Percentiles rank a stretch among this genome's conserved stretches.
Conservation (phyloP, 2,888 invertebrate genomes). For the Latheticus oryzae region DNA sequence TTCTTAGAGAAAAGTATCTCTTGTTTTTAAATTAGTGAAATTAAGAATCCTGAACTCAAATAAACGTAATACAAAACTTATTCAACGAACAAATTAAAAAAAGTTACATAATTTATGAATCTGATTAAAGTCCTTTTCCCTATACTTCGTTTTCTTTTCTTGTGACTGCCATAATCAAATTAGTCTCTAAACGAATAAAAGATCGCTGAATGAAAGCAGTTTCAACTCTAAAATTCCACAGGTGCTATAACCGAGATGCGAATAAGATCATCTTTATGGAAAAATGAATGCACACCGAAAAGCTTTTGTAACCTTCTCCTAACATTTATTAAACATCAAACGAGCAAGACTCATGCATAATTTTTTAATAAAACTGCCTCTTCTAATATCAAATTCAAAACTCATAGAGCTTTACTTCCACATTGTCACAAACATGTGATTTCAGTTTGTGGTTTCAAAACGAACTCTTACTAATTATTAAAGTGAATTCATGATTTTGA, state of each 20-base stretch:
- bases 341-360: conserved; percentile 24
- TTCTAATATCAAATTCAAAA: conserved; percentile 18
- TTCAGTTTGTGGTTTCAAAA: too few relatives aligned
- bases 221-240: conserved; percentile 6
- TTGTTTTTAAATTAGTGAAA: too few relatives aligned
- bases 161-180: conserved; percentile 6
- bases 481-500: too few relatives aligned
- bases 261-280: conserved; percentile 21
- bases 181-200: conserved; percentile 1
- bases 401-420: neutral
- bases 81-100: too few relatives aligned
- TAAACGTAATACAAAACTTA: too few relatives aligned
- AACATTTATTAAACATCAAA: conserved; percentile 35
- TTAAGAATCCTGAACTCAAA: too few relatives aligned
- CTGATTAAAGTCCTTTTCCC: too few relatives aligned
- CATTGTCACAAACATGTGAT: too few relatives aligned
- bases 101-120: neutral
- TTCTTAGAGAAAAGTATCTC: too few relatives aligned
- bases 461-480: too few relatives aligned
- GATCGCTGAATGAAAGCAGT: neutral
- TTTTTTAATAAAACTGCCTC: conserved; percentile 35
- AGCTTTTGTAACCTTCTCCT: conserved; percentile 18
- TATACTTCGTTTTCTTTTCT: too few relatives aligned
- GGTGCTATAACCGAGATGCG: conserved; percentile 11
- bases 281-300: conserved; percentile 11